A percentile compares a stretch with the other conserved stretches of the same genome.
These are phyloP conservation scores for Asarcornis scutulata DNA, from an alignment of 2,113 vertebrate species.

Conservation along the genomic window DNA sequence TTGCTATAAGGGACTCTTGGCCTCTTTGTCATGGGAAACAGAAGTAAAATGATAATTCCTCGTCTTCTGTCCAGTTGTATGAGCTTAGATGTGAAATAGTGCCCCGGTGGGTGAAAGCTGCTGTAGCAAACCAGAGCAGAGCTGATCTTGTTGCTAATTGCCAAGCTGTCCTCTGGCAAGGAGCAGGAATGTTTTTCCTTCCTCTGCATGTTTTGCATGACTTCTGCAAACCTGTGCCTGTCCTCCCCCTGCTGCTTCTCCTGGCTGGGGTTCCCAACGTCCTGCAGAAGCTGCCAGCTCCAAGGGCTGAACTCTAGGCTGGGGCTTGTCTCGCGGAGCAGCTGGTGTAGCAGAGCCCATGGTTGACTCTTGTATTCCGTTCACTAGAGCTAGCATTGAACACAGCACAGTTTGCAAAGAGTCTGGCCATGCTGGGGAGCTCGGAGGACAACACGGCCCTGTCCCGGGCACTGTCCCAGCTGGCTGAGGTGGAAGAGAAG, in stretches of 20 bases:
- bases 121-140: neutral
- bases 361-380: neutral
- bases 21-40: neutral
- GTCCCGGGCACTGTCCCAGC: slow-evolving; percentile 92
- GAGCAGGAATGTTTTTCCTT: neutral
- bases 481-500: slow-evolving; percentile 97
- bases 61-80: neutral
- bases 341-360: neutral
- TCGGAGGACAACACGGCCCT: slow-evolving; percentile 97
- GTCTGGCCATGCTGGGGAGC: slow-evolving; percentile 95
- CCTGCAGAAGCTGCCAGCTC: neutral
- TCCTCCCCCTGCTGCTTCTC: neutral
- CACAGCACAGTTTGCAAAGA: slow-evolving; percentile 95
- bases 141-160: neutral
- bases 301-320: neutral
- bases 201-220: neutral
- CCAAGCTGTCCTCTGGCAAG: neutral
- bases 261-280: neutral
- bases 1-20: accelerated
- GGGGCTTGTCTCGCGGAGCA: neutral
- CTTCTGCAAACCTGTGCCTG: neutral
- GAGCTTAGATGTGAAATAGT: neutral
- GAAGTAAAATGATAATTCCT: neutral
- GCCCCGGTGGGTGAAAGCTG: neutral
- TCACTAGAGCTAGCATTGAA: slow-evolving; percentile 84